These are phyloP conservation scores for Shargacucullia verbasci DNA, from an alignment of 2,888 invertebrate genomes.

Conservation along the genomic window DNA sequence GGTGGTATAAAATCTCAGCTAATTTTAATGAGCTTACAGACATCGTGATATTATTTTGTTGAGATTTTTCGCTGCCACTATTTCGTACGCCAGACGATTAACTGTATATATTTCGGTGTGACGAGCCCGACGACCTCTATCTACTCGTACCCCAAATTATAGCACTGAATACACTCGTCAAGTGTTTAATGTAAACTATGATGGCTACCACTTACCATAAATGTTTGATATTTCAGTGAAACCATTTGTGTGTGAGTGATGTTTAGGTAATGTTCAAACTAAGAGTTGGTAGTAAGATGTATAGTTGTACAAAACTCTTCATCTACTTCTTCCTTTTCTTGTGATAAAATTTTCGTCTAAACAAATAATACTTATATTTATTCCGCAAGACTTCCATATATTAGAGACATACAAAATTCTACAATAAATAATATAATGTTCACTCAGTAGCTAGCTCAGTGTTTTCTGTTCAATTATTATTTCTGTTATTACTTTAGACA, in stretches of 20 bases:
- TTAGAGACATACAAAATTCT: neutral
- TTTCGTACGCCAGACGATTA: constrained; percentile 24
- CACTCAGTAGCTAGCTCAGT: neutral
- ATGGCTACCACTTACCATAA: constrained; percentile 21
- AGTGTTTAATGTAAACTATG: constrained; percentile 40
- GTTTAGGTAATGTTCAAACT: constrained; percentile 23
- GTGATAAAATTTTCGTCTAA: no score
- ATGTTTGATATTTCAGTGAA: constrained; percentile 25
- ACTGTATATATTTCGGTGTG: constrained; percentile 33
- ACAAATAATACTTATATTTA: no score
- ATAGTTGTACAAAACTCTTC: no score
- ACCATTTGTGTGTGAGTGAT: no score
- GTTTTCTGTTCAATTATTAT: constrained; percentile 9
- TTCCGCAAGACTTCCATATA: no score
- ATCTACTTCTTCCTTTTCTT: no score
- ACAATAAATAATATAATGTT: constrained; percentile 1
- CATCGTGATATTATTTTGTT: constrained; percentile 24
- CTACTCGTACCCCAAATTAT: constrained; percentile 30
- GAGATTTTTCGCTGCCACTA: constrained; percentile 24
- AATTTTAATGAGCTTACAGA: constrained; percentile 44
- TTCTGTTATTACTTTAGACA: no score
- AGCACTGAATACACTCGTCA: constrained; percentile 29
- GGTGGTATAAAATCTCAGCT: constrained; percentile 48
- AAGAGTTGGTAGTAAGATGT: no score
- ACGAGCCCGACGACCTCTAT: constrained; percentile 22